These are phyloP conservation scores for Takifugu ocellatus DNA, from an alignment of 2,797 vertebrate genomes.

Conservation along the genomic window DNA sequence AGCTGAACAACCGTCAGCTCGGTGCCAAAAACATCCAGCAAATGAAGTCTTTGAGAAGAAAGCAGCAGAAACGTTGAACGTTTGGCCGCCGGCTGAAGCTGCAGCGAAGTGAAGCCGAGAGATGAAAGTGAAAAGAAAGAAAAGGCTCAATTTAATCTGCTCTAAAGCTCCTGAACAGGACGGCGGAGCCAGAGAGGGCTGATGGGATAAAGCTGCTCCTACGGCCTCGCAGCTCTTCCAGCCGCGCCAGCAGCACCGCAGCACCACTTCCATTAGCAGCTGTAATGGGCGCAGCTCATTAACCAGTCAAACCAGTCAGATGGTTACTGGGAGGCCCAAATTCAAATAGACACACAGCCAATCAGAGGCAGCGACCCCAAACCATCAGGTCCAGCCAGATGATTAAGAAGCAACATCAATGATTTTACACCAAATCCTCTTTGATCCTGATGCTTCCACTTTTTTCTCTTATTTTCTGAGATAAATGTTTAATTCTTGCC, in stretches of 20 bases:
- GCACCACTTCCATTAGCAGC: constrained; percentile 85
- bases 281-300: constrained; percentile 83
- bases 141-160: constrained; percentile 97
- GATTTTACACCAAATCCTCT: too few relatives aligned
- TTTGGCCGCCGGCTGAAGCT: constrained; percentile 79
- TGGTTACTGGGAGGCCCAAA: constrained; percentile 6
- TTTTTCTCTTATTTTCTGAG: too few relatives aligned
- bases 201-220: background rate
- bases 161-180: constrained; percentile 92
- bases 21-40: too few relatives aligned
- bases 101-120: constrained; percentile 83
- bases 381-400: too few relatives aligned
- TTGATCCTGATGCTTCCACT: too few relatives aligned
- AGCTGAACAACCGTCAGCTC: too few relatives aligned
- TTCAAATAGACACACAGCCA: background rate
- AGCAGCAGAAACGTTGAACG: constrained; percentile 57
- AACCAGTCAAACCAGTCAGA: constrained; percentile 34
- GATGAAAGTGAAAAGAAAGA: constrained; percentile 98
- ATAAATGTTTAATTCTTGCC: too few relatives aligned
- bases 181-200: constrained; percentile 15
- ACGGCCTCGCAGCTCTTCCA: constrained; percentile 61
- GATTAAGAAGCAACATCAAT: too few relatives aligned
- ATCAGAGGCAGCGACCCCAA: background rate
- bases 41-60: too few relatives aligned
- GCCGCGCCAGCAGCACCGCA: constrained; percentile 82